Evolutionary conservation across 2,113 vertebrate genomes (phyloP).

Genomic region (Phoxinus phoxinus): DNA sequence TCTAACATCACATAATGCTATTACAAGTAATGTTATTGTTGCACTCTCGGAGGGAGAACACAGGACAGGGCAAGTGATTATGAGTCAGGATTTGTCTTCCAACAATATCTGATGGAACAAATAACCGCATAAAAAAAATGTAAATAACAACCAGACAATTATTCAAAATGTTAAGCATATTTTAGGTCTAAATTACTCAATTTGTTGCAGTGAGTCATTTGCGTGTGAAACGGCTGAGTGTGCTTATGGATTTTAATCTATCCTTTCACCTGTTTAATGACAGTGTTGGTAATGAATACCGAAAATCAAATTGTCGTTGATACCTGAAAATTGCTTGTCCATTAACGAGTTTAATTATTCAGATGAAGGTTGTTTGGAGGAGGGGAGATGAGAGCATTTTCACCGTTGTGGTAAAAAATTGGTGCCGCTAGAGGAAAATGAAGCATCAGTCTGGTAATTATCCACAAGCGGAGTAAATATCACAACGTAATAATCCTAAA

Average conservation of each 20-base stretch:
- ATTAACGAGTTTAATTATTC: constrained; percentile 52
- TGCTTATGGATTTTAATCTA: constrained; percentile 69
- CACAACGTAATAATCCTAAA: constrained; percentile 55
- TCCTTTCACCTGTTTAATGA: constrained; percentile 64
- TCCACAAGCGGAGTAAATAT: constrained; percentile 50
- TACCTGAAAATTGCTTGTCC: constrained; percentile 40
- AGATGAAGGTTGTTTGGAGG: constrained; percentile 38
- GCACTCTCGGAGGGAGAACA: not conserved
- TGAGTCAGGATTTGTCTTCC: not conserved
- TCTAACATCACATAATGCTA: not conserved
- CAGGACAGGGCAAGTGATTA: not conserved
- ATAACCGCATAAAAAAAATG: not conserved
- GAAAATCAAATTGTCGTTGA: constrained; percentile 66
- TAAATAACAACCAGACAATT: not conserved
- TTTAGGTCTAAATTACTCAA: not conserved
- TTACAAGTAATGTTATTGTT: constrained; percentile 14
- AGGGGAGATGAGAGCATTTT: constrained; percentile 23
- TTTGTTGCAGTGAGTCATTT: constrained; percentile 11
- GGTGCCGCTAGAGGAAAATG: constrained; percentile 29
- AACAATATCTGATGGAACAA: not conserved
- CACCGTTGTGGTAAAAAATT: not conserved
- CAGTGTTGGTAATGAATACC: constrained; percentile 73
- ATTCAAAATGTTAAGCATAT: not conserved
- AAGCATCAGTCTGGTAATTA: constrained; percentile 50
- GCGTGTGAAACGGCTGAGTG: constrained; percentile 16